Percentiles rank a stretch among this genome's conserved stretches.
Conservation (phyloP, 2,797 vertebrate species). For the Hippocampus kuda region DNA sequence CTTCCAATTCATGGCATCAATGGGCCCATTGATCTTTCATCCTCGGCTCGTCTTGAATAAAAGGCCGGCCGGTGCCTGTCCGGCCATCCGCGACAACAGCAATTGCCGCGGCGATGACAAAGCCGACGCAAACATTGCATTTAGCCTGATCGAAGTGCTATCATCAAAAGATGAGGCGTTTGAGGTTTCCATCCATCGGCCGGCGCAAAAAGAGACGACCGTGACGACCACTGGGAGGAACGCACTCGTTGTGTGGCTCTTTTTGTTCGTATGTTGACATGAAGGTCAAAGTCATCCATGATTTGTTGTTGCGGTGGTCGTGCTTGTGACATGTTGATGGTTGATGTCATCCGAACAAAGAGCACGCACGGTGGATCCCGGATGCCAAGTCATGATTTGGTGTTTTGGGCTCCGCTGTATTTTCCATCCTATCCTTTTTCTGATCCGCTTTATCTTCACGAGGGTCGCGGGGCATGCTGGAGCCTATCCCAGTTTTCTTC, state of each 20-base stretch:
- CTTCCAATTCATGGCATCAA: constrained; percentile 47
- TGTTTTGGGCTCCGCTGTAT: too few relatives aligned
- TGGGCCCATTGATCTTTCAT: constrained; percentile 63
- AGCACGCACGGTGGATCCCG: too few relatives aligned
- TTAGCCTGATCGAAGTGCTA: constrained; percentile 51
- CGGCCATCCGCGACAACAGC: constrained; percentile 49
- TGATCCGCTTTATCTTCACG: too few relatives aligned
- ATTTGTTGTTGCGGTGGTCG: background rate
- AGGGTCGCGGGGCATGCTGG: too few relatives aligned
- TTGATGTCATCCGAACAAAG: too few relatives aligned
- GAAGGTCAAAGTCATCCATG: background rate
- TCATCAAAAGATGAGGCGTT: constrained; percentile 44
- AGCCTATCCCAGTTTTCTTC: too few relatives aligned
- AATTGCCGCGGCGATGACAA: constrained; percentile 40
- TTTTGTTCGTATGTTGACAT: background rate
- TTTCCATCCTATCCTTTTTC: too few relatives aligned
- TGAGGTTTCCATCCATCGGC: constrained; percentile 36
- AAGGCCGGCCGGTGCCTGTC: constrained; percentile 42
- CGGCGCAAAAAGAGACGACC: constrained; percentile 26
- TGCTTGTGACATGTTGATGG: background rate
- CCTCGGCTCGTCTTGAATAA: constrained; percentile 64
- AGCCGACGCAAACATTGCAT: constrained; percentile 47
- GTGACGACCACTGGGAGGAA: background rate
- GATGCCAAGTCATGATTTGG: too few relatives aligned
- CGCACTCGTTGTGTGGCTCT: background rate